Evolutionary conservation across 2,888 invertebrate genomes (phyloP).

Genomic region (Platynereis dumerilii): DNA sequence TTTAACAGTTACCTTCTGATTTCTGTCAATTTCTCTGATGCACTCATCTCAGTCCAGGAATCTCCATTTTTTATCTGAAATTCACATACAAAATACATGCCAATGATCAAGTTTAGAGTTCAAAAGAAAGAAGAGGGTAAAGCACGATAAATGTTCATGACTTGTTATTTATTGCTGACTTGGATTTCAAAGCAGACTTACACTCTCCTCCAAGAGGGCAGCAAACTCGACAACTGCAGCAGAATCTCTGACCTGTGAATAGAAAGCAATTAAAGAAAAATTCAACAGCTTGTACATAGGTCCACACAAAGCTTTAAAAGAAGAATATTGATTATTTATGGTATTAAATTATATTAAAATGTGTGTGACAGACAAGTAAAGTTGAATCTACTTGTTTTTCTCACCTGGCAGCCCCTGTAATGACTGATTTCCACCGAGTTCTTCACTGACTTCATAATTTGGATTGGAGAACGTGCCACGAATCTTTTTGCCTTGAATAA

Average conservation of each 20-base stretch:
- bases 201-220: slow-evolving; percentile 73
- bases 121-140: no score
- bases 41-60: slow-evolving; percentile 44
- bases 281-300: no score
- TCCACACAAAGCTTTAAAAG: no score
- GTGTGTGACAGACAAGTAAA: no score
- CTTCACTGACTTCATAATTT: slow-evolving; percentile 54
- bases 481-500: slow-evolving; percentile 41
- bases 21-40: slow-evolving; percentile 36
- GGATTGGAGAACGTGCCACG: slow-evolving; percentile 50
- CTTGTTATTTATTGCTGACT: no score
- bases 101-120: no score
- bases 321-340: no score
- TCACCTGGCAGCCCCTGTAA: slow-evolving; percentile 70
- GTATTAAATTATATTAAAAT: no score
- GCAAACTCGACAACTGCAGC: slow-evolving; percentile 74
- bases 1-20: slow-evolving; percentile 42
- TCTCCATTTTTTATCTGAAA: slow-evolving; percentile 24
- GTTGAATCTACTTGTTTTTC: no score
- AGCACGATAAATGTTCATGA: no score
- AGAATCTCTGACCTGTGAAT: slow-evolving; percentile 64
- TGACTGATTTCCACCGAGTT: slow-evolving; percentile 75
- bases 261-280: not conserved
- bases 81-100: no score
- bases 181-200: no score